phyloP scores from a whole-genome alignment of 53 echinoderm and acorn worm genomes.

The Mesocentrotus franciscanus region DNA sequence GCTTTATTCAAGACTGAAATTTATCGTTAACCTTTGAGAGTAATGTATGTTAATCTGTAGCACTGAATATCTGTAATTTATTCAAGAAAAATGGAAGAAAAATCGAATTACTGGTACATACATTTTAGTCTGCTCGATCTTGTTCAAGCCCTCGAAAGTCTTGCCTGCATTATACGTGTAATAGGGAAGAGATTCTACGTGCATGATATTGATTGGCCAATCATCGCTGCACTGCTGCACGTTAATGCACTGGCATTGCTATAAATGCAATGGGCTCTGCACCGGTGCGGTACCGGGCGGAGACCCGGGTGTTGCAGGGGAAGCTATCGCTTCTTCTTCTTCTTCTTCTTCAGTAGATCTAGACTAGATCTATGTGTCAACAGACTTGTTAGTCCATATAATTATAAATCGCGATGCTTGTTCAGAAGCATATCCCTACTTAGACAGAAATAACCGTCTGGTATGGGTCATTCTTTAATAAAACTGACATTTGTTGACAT shows the following conservation, averaged over 20 bases:
- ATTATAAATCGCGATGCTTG: too few relatives aligned
- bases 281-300: not conserved
- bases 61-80: not conserved
- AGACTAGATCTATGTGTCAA: too few relatives aligned
- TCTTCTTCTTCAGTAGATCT: too few relatives aligned
- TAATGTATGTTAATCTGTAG: not conserved
- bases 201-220: conserved; percentile 33
- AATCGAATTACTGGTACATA: not conserved
- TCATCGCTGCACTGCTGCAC: not conserved
- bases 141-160: too few relatives aligned
- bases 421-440: too few relatives aligned
- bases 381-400: too few relatives aligned
- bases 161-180: not conserved
- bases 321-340: too few relatives aligned
- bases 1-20: not conserved
- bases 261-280: not conserved
- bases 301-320: not conserved
- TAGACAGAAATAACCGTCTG: too few relatives aligned
- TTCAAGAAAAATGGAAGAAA: not conserved
- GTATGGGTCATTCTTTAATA: too few relatives aligned
- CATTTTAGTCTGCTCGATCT: not conserved
- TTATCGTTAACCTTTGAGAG: not conserved
- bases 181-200: not conserved
- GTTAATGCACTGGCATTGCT: not conserved
- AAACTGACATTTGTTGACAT: too few relatives aligned